A percentile compares a stretch with the other conserved stretches of the same genome.
These are phyloP conservation scores for Ochotona curzoniae DNA, from an alignment of 2,113 vertebrate species.

Conservation along the genomic window DNA sequence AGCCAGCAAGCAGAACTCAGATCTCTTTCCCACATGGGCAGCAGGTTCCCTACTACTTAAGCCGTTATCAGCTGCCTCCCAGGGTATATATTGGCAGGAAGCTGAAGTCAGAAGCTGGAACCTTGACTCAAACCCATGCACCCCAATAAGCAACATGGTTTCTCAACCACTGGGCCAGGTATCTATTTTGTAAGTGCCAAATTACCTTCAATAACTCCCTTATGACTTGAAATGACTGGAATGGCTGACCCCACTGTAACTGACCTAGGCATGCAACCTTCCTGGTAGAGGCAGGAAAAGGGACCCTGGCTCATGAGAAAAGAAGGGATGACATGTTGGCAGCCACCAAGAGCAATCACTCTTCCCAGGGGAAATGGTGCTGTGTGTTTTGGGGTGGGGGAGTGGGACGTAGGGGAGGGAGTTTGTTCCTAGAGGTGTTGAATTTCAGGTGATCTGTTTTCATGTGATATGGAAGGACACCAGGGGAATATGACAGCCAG, in stretches of 20 bases:
- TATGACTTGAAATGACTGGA: slow-evolving; percentile 9
- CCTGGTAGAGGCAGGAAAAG: too few relatives aligned
- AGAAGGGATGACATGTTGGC: not conserved
- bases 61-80: too few relatives aligned
- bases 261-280: not conserved
- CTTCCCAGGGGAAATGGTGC: not conserved
- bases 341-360: not conserved
- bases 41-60: too few relatives aligned
- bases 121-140: too few relatives aligned
- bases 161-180: too few relatives aligned
- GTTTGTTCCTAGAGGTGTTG: not conserved
- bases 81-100: too few relatives aligned
- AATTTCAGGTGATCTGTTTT: not conserved
- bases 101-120: too few relatives aligned
- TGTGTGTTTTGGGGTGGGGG: not conserved
- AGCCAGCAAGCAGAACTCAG: too few relatives aligned
- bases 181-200: slow-evolving; percentile 2
- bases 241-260: not conserved
- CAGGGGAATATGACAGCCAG: not conserved
- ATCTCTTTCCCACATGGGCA: too few relatives aligned
- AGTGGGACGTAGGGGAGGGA: not conserved
- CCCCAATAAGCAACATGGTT: too few relatives aligned
- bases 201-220: slow-evolving; percentile 12
- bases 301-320: not conserved
- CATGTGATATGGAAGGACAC: not conserved